Base-by-base conservation (phyloP, 2,113 vertebrate species). In the Cyanoramphus novaezelandiae region DNA sequence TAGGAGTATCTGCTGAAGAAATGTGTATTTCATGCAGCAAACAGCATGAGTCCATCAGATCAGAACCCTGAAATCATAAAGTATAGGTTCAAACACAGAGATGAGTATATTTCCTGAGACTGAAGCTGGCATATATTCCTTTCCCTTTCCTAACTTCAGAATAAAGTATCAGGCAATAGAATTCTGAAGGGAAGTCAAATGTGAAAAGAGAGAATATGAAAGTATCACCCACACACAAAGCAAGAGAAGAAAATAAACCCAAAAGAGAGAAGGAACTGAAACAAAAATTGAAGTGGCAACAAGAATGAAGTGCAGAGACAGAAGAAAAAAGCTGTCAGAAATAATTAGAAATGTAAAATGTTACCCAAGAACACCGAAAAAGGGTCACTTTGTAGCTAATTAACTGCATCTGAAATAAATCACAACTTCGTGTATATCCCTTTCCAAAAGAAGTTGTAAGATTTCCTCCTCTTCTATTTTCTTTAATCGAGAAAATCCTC, bases 31-130 rank as follows among this genome's bases (percentile, higher is more conserved):
- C 88, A 91, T 93, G 92, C 64, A 98, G 57, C 74, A 98, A 84
- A 55, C 91, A 97, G 68, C 98, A 98, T 28, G 92, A 97, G 20
- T 79, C 55, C 28, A 79, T 88, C 85, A 98, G 91, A 95, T 98
- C 95, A 95, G 98, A 98, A 35, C 97, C 70, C 96, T 98, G 63
- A 68, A 50, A 83, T 35, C 46, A 43, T 25, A 53, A 23, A 55
- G 14, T 37, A 50, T 27, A 43, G 23, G 13, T 59, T 91, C 47
- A 64, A 23, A 68, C 44, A 77, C 29, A 86, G 59, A 92, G 33
- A 31, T 44, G 19, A 90, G 13, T 49, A 6, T 50, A 91, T 82
- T 82, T 84, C 53, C 49, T n/a, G 29, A 62, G 44, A 47, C 63
- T 91, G 60, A 47, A 94, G 29, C 46, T 72, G 52, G 41, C 25